These are phyloP conservation scores for Myoxocephalus aenaeus DNA, from an alignment of 2,797 vertebrate species.

Conservation along the genomic window DNA sequence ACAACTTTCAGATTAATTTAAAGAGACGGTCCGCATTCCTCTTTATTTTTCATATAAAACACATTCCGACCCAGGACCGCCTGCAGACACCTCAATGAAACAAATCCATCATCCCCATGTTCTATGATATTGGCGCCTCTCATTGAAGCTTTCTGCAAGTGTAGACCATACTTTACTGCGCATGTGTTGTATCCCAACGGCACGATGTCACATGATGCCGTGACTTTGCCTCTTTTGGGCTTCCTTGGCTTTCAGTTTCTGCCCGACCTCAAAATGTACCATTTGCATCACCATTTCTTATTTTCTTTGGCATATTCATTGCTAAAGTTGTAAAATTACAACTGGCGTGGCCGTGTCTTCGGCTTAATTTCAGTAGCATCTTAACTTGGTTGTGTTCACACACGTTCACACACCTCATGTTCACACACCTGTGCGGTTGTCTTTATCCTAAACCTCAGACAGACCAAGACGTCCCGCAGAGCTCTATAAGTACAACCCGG, in stretches of 20 bases:
- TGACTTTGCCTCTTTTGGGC: too few relatives aligned
- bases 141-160: too few relatives aligned
- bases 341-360: background rate
- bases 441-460: slow-evolving; percentile 16
- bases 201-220: background rate
- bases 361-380: background rate
- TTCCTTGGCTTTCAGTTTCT: background rate
- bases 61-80: background rate
- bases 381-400: background rate
- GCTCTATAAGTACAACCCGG: background rate
- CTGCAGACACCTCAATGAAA: too few relatives aligned
- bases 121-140: background rate
- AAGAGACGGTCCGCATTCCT: background rate
- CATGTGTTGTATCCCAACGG: too few relatives aligned
- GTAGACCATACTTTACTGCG: too few relatives aligned
- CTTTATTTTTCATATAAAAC: background rate
- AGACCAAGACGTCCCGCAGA: too few relatives aligned
- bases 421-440: background rate
- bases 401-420: background rate
- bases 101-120: too few relatives aligned
- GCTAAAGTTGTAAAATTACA: background rate
- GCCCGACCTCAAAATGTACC: too few relatives aligned
- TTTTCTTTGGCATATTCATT: background rate
- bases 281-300: background rate
- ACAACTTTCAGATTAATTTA: background rate